Evolutionary conservation across 2,797 vertebrate genomes (phyloP).

Genomic region (Sebastes minor): DNA sequence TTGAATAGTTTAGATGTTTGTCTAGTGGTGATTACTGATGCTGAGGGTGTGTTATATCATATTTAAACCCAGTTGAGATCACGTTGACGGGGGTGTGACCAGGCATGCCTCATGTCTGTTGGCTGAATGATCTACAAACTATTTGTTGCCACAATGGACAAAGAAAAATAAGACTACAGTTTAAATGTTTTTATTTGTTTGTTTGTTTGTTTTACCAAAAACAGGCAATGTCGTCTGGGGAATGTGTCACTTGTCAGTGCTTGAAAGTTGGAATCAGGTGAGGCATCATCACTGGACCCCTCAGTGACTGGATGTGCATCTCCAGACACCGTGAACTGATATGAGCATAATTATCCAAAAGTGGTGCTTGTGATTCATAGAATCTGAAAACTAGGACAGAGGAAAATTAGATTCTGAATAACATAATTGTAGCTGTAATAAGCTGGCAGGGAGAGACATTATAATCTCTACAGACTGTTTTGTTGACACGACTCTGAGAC

Average conservation of each 20-base stretch:
- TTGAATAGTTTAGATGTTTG: not conserved
- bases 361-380: not conserved
- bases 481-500: not conserved
- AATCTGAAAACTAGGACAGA: not conserved
- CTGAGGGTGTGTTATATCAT: not conserved
- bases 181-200: no score
- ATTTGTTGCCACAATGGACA: no score
- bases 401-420: not conserved
- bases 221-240: not conserved
- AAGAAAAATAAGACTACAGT: no score
- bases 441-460: not conserved
- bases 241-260: not conserved
- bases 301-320: not conserved
- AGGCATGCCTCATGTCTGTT: no score
- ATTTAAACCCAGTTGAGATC: no score
- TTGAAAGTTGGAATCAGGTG: not conserved
- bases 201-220: not conserved
- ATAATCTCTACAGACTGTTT: not conserved
- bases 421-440: not conserved
- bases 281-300: not conserved
- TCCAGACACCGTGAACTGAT: not conserved
- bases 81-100: no score
- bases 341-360: not conserved
- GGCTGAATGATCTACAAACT: no score
- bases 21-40: not conserved